Evolutionary conservation across 2,113 vertebrate species (phyloP), one percentile per base, ranked within the genome.

Genomic region (Zosterops pallidus): DNA sequence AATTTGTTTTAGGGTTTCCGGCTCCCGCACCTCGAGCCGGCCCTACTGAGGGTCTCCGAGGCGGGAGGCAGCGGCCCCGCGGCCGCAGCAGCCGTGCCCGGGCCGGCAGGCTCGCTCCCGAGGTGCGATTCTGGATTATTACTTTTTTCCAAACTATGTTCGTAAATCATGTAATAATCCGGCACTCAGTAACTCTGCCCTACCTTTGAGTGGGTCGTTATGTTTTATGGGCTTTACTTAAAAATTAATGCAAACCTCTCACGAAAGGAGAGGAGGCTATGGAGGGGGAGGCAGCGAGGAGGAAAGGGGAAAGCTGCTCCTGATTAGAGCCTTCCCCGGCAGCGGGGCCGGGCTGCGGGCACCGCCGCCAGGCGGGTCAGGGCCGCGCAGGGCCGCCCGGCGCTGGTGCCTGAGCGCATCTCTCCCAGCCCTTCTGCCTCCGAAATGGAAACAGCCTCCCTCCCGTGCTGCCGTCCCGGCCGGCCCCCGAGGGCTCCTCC

Each of bases 161-260:
- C 84, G 92, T 96, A 95, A 95, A 96, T 95, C 95, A 91, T 93
- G 89, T 87, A 94, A 93, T 96, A 96, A 93, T 85, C 95, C 93
- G 79, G 50, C 91, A 76, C 86, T 96, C 92, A 75, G 95, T 96
- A 94, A 94, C 88, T 92, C 91, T 65, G 95, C 83, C 90, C 90
- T 95, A 94, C 96, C 91, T 97, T 96, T 95, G 94, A 97, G 94
- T 69, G 90, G 94, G 91, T 96, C 92, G 92, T 96, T 96, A 96
- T 28, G 90, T 96, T 97, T 97, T 97, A 96, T 87, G 90, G 77
- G 95, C 88, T 94, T 93, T 91, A 94, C 94, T 94, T 95, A 95
- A 94, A 96, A 96, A 96, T 93, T 95, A 96, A 97, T 97, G 95
- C 96, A 97, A 97, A 95, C 92, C 86, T 95, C 95, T 97, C 95